A percentile compares a stretch with the other conserved stretches of the same genome.
phyloP scores from a whole-genome alignment of 37 sponge, comb jelly and placozoan genomes.

The Petrosia ficiformis region DNA sequence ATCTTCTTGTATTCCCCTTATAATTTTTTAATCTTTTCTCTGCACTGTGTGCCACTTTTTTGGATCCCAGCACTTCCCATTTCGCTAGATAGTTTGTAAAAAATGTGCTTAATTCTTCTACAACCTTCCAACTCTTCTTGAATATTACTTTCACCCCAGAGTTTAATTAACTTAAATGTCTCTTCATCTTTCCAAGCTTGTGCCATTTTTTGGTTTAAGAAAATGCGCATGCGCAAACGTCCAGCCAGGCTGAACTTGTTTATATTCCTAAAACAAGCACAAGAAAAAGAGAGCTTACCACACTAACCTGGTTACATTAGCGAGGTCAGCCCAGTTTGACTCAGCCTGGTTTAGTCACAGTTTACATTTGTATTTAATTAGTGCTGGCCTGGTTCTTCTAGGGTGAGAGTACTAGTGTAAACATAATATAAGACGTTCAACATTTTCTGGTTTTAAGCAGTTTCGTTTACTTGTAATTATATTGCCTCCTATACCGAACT shows the following conservation, averaged over 20 bases:
- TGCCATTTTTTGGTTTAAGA: neutral
- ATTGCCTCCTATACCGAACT: too few relatives aligned
- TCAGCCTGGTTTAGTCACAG: neutral
- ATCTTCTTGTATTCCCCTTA: conserved; percentile 10
- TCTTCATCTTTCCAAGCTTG: neutral
- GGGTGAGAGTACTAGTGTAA: neutral
- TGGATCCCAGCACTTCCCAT: neutral
- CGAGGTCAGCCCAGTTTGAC: neutral
- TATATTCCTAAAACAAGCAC: too few relatives aligned
- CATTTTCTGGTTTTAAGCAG: too few relatives aligned
- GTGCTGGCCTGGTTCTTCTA: neutral
- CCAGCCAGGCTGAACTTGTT: too few relatives aligned
- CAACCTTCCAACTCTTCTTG: conserved; percentile 7
- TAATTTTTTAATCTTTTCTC: conserved; percentile 21
- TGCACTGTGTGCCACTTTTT: neutral
- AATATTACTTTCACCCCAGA: neutral
- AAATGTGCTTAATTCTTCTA: neutral
- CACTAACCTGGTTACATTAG: neutral
- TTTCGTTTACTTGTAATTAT: too few relatives aligned
- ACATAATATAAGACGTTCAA: neutral
- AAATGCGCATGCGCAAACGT: too few relatives aligned
- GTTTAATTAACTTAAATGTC: neutral
- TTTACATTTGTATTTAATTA: neutral
- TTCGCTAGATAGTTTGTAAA: neutral
- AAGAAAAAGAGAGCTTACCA: too few relatives aligned